Base-by-base conservation (phyloP, 2,888 invertebrate genomes). In the Acleris emargana region DNA sequence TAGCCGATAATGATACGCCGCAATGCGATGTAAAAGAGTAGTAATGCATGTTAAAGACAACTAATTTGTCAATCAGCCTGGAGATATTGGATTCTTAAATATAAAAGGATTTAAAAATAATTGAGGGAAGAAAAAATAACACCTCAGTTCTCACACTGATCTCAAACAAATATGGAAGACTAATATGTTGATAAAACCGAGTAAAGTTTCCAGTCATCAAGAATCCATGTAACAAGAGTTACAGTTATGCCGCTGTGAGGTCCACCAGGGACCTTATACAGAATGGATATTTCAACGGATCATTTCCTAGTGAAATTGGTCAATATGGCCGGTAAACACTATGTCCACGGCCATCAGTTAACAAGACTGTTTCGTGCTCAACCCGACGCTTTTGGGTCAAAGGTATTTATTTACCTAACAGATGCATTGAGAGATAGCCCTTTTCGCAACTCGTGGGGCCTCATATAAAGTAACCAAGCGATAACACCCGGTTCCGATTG, bases 401-500 rank as follows among this genome's bases (percentile, higher is more conserved):
- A 84, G 77, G 83, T 87, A 86, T 88, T 87, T 87, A 88, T 87
- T 87, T 85, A 81, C 81, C 82, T 84, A 86, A 83, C 83, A 78
- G 81, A 81, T 81, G 78, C 77, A 79, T 76, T 75, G 73, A 72
- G 74, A 75, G 80, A 81, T 80, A 80, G 76, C 79, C 77, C 82
- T 81, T 82, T 82, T 80, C 77, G 76, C 76, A 83, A 78, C 62
- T 64, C 68, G 71, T 75, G 73, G 68, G 76, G 76, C 79, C 76
- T 77, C 78, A 76, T 79, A 77, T 74, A 73, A 73, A 76, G 76
- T 77, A 76, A 76, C 74, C 74, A 32, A n/a, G 42, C 75, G 71
- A 72, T 70, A 67, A 77, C 77, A 77, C 79, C 75, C 75, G 72
- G 70, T 72, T 69, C 71, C 68, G 71, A 76, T 76, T 74, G 76